Base-by-base conservation (phyloP, 1,140 invertebrate genomes). In the Drosophila erecta region DNA sequence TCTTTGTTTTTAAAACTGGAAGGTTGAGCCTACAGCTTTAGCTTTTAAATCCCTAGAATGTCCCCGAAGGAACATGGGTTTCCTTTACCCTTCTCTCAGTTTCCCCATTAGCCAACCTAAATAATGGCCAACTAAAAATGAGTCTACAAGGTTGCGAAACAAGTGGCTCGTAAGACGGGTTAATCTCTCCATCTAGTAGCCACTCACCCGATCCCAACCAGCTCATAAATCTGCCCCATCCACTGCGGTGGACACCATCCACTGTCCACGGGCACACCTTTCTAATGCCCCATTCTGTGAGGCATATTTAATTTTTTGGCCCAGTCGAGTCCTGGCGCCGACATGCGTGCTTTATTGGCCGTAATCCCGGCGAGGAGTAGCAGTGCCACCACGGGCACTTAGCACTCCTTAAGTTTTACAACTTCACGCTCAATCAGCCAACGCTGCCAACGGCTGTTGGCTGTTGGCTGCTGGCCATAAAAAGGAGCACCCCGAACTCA, bases 401-500 rank as follows among this genome's bases (percentile, higher is more conserved):
- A 84, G 85, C 85, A 89, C 85, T 89, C 85, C 84, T 89, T 90
- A 89, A 89, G 80, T 89, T 89, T 87, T 71, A 87, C 85, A 89
- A 89, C 84, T 89, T 87, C 76, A 89, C 84, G 85, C 84, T 79
- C 84, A 87, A 90, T 87, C 67, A 79, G 76, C 17, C 17, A 17
- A 44, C 57, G 62, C 61, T 27, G 49, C 62, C 50, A 62, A 47
- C 56, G 37, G 53, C 46, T 56, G 58, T 49, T 27, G 40, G 57
- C 59, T 17, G 17, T 1, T 17, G 37, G 53, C 46, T 56, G 58
- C 49, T 27, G 44, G 57, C 59, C 64, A 84, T 89, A 77, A 87
- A 86, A 71, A 60, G 64, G 64, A 60, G 49, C 51, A 50, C 56
- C 79, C 59, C 69, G 57, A 86, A 76, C 84, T 86, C 58, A 69